phyloP scores from a whole-genome alignment of 2,797 vertebrate species.

The Enteromius paludinosus region DNA sequence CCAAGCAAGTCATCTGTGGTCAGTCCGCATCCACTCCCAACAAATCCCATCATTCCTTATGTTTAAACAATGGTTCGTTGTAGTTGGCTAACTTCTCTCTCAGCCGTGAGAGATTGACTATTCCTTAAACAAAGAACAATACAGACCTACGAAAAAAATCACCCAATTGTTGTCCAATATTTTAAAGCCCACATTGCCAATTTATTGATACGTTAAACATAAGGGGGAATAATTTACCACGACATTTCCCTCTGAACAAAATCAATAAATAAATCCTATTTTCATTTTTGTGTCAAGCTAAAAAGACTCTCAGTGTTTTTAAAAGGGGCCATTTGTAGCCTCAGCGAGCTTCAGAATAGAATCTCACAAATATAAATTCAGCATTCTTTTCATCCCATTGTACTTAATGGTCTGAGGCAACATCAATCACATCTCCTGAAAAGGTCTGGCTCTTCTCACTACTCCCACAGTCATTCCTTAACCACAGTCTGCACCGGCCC shows the following conservation, averaged over 20 bases:
- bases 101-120: background rate
- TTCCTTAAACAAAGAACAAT: slow-evolving; percentile 10
- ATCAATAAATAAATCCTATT: background rate
- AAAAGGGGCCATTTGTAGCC: slow-evolving; percentile 60
- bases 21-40: background rate
- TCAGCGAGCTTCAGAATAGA: slow-evolving; percentile 65
- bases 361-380: slow-evolving; percentile 69
- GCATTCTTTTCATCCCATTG: slow-evolving; percentile 64
- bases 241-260: background rate
- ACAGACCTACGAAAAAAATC: background rate
- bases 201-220: background rate
- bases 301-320: slow-evolving; percentile 36
- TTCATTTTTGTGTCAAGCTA: background rate
- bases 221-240: too few relatives aligned
- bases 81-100: slow-evolving; percentile 1
- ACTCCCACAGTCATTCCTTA: slow-evolving; percentile 69
- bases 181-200: background rate
- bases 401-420: slow-evolving; percentile 60
- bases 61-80: slow-evolving; percentile 26
- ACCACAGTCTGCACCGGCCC: slow-evolving; percentile 64
- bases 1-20: background rate
- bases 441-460: slow-evolving; percentile 70
- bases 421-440: slow-evolving; percentile 77
- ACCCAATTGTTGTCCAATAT: background rate
- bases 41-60: background rate